Evolutionary conservation across 2,113 vertebrate species (phyloP).

Genomic region (Larimichthys polyactis): DNA sequence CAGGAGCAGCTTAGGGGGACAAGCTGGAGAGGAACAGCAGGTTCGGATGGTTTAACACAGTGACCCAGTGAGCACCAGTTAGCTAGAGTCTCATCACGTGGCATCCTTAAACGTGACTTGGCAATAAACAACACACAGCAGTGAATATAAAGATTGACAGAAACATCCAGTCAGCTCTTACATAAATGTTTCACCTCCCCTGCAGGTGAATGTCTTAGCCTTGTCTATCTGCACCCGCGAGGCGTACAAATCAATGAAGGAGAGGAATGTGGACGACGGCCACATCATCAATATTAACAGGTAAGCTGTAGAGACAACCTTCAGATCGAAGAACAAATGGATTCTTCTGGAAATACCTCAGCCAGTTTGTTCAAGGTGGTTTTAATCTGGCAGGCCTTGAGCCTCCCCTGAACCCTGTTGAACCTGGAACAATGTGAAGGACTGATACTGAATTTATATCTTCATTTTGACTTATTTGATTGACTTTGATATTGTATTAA

Average conservation of each 20-base stretch:
- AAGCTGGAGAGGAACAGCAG: constrained; percentile 49
- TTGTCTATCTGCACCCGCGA: constrained; percentile 95
- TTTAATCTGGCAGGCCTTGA: constrained; percentile 11
- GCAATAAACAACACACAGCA: background rate
- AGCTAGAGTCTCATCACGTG: background rate
- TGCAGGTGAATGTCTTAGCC: constrained; percentile 94
- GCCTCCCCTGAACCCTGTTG: constrained; percentile 22
- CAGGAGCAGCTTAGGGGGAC: constrained; percentile 53
- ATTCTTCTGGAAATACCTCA: background rate
- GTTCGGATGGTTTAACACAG: constrained; percentile 49
- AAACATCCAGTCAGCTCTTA: no score
- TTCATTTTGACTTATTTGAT: background rate
- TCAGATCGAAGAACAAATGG: constrained; percentile 1
- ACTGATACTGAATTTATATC: background rate
- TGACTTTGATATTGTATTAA: background rate
- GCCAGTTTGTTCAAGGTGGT: constrained; percentile 21
- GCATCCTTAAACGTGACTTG: background rate
- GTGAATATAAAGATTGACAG: background rate
- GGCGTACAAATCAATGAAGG: constrained; percentile 96
- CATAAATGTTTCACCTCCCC: background rate
- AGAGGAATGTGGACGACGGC: constrained; percentile 93
- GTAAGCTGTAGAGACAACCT: constrained; percentile 68
- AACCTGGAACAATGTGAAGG: constrained; percentile 2
- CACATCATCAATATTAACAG: constrained; percentile 99
- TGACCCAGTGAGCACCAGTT: constrained; percentile 35